Conservation (phyloP, 2,888 invertebrate genomes). For the Ectemnius continuus region DNA sequence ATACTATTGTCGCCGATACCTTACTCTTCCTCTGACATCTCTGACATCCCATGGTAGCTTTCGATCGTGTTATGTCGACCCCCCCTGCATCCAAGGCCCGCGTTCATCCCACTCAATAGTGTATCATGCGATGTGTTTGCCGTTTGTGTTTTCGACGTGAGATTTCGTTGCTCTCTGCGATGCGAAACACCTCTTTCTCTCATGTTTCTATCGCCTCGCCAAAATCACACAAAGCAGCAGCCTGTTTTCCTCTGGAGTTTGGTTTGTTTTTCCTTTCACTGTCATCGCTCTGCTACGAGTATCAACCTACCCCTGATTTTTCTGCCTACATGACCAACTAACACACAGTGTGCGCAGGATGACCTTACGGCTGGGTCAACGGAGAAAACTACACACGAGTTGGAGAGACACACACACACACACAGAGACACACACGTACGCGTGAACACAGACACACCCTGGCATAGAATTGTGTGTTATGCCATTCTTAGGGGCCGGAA, state of each 20-base stretch:
- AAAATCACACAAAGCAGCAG: not conserved
- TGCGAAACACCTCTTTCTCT: slow-evolving; percentile 5
- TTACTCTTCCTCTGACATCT: slow-evolving; percentile 9
- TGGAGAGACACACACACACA: too few relatives aligned
- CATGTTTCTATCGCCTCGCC: too few relatives aligned
- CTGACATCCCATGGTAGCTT: slow-evolving; percentile 21
- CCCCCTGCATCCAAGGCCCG: slow-evolving; percentile 39
- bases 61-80: slow-evolving; percentile 34
- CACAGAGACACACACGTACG: not conserved
- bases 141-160: slow-evolving; percentile 56
- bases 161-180: slow-evolving; percentile 33
- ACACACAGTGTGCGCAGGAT: too few relatives aligned
- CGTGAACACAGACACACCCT: not conserved
- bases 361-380: too few relatives aligned
- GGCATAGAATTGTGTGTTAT: slow-evolving; percentile 10
- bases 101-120: slow-evolving; percentile 50
- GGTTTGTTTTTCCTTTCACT: not conserved
- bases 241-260: not conserved
- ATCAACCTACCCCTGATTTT: too few relatives aligned
- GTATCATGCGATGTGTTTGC: slow-evolving; percentile 59
- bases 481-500: slow-evolving; percentile 15
- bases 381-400: too few relatives aligned
- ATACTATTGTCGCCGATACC: not conserved
- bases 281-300: not conserved
- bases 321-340: too few relatives aligned